Evolutionary conservation across 2,888 invertebrate species (phyloP), one percentile per base, ranked within the genome.

Genomic region (Campopleginae sp.): DNA sequence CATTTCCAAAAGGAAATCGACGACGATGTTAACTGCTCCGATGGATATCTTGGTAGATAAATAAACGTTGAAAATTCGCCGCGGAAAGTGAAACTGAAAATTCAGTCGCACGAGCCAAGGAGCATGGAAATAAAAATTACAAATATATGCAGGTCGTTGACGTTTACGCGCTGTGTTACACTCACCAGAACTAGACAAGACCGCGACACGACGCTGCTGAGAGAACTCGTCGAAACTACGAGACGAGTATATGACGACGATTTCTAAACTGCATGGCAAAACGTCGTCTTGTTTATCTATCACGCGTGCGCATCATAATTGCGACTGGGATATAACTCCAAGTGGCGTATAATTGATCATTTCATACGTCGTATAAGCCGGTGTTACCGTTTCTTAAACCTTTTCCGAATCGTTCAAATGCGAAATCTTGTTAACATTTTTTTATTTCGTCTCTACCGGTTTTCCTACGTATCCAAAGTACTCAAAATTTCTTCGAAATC

Each of bases 191-290:
- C 38, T 38, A 38, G 23, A 8, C 46, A 23, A n/a, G 51, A 31
- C 8, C 38, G 38, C 38, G 33, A 51, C 27, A 68, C 44, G 44
- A 78, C 54, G 31, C 61, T 19, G 51, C 33, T 23, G 38, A 14
- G 70, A 78, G 48, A 66, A 77, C 68, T 61, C 48, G 46, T 58
- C 27, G 58, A 38, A 38, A 38, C 33, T 2, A 33, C 42, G 79
- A 70, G 63, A 81, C 68, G 74, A 75, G 76, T 71, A 81, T 71
- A 81, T 82, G 79, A 79, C 80, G 80, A 85, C 85, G 85, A 86
- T 86, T 86, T 86, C 85, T 86, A 86, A 86, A 86, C 82, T 74
- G 38, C 38, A 38, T 38, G 79, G 63, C 70, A 44, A 82, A 85
- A 80, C 77, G 68, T n/a, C 74, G 82, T 80, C 77, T 72, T 33